Evolutionary conservation across 2,113 vertebrate species (phyloP).

Genomic region (Arvicanthis niloticus): DNA sequence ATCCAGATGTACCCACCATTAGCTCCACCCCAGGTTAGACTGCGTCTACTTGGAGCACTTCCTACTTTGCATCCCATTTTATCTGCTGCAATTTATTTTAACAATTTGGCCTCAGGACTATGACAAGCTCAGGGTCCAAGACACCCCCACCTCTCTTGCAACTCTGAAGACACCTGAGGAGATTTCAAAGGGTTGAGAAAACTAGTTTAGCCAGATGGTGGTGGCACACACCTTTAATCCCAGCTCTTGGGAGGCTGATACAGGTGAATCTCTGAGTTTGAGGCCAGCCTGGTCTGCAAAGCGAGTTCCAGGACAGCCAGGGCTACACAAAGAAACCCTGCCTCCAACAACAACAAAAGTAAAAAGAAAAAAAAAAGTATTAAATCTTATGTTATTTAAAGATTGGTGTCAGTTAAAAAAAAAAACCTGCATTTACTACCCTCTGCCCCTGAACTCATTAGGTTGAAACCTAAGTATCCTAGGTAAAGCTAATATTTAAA

Average conservation of each 20-base stretch:
- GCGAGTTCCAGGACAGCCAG: not conserved
- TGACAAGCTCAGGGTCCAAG: not conserved
- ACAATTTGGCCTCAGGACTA: not conserved
- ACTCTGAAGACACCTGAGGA: not conserved
- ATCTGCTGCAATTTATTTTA: conserved; percentile 10
- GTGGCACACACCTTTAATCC: not conserved
- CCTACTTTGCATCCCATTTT: not conserved
- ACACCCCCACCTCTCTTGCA: too few relatives aligned
- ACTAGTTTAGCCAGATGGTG: not conserved
- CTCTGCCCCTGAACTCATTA: not conserved
- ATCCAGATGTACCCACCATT: not conserved
- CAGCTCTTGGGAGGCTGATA: not conserved
- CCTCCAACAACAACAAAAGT: not conserved
- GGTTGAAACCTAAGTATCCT: not conserved
- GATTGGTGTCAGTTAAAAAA: conserved; percentile 26
- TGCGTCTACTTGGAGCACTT: not conserved
- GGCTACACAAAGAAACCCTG: not conserved
- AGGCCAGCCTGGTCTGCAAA: not conserved
- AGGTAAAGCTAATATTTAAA: conserved; percentile 26
- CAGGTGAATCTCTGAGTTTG: not conserved
- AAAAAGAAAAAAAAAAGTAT: not conserved
- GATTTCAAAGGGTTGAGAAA: not conserved
- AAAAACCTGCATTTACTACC: not conserved
- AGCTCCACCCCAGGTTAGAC: not conserved
- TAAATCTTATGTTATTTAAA: conserved; percentile 40